Conservation (phyloP, 2,888 invertebrate genomes). For the Hirtodrosophila alboralis region DNA sequence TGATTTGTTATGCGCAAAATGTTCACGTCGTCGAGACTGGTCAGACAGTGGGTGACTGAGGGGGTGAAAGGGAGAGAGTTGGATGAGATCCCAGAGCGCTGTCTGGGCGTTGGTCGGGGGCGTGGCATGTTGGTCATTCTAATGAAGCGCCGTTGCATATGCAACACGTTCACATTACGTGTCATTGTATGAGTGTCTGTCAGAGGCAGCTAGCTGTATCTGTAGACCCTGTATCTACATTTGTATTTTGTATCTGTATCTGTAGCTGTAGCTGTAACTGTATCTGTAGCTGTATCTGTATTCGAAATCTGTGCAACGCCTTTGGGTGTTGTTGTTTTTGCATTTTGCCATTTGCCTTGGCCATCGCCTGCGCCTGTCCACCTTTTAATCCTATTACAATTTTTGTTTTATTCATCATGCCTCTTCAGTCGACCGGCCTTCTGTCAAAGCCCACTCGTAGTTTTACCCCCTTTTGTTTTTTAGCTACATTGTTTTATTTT, state of each 20-base stretch:
- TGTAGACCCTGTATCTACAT: too few species aligned
- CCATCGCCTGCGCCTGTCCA: conserved; percentile 54
- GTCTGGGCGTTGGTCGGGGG: conserved; percentile 16
- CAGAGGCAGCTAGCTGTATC: neutral
- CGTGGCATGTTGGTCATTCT: conserved; percentile 75
- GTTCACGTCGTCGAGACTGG: conserved; percentile 76
- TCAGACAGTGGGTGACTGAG: conserved; percentile 39
- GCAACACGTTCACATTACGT: conserved; percentile 71
- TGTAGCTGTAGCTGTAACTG: conserved; percentile 15
- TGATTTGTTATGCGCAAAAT: conserved; percentile 82
- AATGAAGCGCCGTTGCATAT: conserved; percentile 78
- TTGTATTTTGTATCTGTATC: conserved; percentile 7
- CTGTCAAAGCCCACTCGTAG: conserved; percentile 21
- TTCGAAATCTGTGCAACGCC: conserved; percentile 59
- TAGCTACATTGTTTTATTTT: conserved; percentile 1
- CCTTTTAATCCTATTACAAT: conserved; percentile 78
- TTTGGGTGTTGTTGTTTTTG: conserved; percentile 25
- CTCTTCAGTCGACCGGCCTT: conserved; percentile 37
- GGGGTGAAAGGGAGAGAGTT: conserved; percentile 4
- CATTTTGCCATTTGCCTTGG: conserved; percentile 38
- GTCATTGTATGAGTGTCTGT: conserved; percentile 21
- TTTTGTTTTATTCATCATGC: conserved; percentile 76
- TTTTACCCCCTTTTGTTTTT: conserved; percentile 8
- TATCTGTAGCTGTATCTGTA: conserved; percentile 12
- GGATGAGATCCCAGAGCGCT: conserved; percentile 1